Evolutionary conservation across 2,113 vertebrate genomes (phyloP).

Genomic region (Triplophysa siluroides): DNA sequence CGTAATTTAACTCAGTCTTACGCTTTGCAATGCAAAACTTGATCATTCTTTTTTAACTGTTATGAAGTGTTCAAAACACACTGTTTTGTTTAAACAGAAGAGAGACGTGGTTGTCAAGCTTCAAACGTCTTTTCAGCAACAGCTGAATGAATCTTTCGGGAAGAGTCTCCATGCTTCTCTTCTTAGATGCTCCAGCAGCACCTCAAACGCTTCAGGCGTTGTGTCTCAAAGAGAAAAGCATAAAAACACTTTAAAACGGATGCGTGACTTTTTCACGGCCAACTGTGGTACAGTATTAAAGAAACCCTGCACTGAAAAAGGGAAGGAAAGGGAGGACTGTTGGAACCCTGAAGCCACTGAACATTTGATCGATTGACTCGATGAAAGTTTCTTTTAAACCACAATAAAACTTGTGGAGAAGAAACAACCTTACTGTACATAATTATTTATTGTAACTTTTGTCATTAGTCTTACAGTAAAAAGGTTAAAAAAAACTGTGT

Average conservation of each 20-base stretch:
- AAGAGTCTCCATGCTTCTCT: conserved; percentile 54
- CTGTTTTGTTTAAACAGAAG: conserved; percentile 35
- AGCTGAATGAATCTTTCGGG: conserved; percentile 48
- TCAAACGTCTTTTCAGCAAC: conserved; percentile 51
- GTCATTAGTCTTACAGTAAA: background rate
- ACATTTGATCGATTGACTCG: background rate
- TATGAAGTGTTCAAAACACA: background rate
- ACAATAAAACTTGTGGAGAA: background rate
- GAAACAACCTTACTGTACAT: background rate
- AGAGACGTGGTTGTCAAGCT: conserved; percentile 34
- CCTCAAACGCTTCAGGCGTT: background rate
- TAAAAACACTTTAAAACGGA: conserved; percentile 46
- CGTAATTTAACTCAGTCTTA: background rate
- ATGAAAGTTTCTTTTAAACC: background rate
- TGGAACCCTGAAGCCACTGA: background rate
- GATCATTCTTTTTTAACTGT: background rate
- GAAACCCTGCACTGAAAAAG: conserved; percentile 13
- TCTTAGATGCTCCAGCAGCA: conserved; percentile 18
- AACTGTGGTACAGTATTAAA: conserved; percentile 16
- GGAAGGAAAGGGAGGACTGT: background rate
- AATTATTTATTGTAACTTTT: conserved; percentile 1
- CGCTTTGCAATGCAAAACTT: background rate
- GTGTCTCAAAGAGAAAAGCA: background rate
- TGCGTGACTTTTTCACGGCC: conserved; percentile 34
- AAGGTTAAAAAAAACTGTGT: background rate